phyloP scores from a whole-genome alignment of 2,888 invertebrate species.

The Serripes groenlandicus region DNA sequence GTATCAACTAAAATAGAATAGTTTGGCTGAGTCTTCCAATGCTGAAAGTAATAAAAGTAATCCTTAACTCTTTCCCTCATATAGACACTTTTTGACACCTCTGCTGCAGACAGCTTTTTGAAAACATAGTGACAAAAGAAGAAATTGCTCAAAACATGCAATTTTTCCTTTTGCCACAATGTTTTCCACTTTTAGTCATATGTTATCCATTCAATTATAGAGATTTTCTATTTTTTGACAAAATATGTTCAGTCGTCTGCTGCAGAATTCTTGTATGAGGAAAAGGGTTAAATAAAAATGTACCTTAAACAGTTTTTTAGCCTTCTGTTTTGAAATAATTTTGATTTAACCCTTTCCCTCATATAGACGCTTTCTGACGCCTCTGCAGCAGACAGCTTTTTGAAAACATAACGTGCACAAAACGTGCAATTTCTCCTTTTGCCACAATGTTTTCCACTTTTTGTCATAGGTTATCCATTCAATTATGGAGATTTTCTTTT shows the following conservation, averaged over 20 bases:
- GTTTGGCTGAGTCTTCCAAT: constrained; percentile 87
- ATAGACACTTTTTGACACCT: neutral
- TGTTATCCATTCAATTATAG: too few species aligned
- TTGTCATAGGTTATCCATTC: too few species aligned
- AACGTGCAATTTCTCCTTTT: neutral
- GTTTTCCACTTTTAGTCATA: too few species aligned
- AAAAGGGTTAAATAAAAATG: too few species aligned
- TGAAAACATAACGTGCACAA: neutral
- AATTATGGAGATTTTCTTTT: too few species aligned
- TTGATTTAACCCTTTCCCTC: neutral
- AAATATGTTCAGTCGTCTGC: too few species aligned
- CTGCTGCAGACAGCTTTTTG: neutral
- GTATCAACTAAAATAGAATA: constrained; percentile 88
- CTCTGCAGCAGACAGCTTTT: neutral
- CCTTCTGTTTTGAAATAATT: too few species aligned
- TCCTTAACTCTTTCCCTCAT: too few species aligned
- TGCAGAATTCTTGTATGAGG: too few species aligned
- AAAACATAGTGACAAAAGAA: constrained; percentile 2
- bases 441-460: neutral
- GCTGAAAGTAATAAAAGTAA: constrained; percentile 75
- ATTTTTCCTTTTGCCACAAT: neutral
- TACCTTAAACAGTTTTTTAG: too few species aligned
- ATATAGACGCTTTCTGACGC: neutral
- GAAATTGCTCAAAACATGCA: constrained; percentile 2
- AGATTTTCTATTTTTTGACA: too few species aligned